Evolutionary conservation across 2,888 invertebrate genomes (phyloP).

Genomic region (Girardia tigrina): DNA sequence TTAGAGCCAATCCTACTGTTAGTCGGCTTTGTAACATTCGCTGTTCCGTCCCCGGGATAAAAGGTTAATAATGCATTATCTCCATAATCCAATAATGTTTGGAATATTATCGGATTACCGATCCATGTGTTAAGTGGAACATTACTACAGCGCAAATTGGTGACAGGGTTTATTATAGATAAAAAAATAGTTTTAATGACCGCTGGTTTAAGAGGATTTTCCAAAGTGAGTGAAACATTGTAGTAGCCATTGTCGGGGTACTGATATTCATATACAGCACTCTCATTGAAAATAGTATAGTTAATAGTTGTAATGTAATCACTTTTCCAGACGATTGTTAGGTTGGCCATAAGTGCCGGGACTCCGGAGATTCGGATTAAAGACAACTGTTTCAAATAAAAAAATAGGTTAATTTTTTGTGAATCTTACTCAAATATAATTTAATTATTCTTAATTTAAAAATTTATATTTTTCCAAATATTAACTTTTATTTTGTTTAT

Average conservation of each 20-base stretch:
- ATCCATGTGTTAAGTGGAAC: not conserved
- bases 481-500: too few species aligned
- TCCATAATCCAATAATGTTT: not conserved
- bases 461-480: too few species aligned
- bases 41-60: not conserved
- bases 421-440: too few species aligned
- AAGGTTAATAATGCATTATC: not conserved
- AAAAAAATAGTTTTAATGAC: not conserved
- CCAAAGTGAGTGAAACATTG: not conserved
- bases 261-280: not conserved
- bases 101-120: not conserved
- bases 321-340: not conserved
- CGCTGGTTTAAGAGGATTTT: not conserved
- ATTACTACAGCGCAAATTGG: not conserved
- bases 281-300: not conserved
- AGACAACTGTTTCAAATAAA: not conserved
- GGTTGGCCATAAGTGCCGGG: not conserved
- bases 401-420: too few species aligned
- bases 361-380: not conserved
- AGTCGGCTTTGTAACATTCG: not conserved
- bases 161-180: not conserved
- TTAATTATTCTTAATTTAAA: too few species aligned
- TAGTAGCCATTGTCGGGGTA: not conserved
- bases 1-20: not conserved
- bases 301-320: not conserved